These are phyloP conservation scores for Meandrusa payeni DNA, from an alignment of 2,888 invertebrate genomes.

Conservation along the genomic window DNA sequence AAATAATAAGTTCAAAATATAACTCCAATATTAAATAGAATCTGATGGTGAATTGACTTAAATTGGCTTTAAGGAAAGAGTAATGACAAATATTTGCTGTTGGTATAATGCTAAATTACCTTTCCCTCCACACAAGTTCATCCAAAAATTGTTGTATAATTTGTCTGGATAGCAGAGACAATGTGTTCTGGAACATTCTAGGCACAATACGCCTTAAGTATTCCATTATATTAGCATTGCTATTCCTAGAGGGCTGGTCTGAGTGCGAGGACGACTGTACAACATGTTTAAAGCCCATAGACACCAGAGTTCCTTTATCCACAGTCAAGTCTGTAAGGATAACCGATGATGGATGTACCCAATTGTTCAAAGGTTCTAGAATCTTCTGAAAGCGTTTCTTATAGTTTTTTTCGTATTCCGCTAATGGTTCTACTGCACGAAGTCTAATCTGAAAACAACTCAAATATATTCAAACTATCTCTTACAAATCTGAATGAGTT, in stretches of 20 bases:
- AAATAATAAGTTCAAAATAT: too few species aligned
- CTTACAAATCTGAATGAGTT: too few species aligned
- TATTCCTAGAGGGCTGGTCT: slow-evolving; percentile 74
- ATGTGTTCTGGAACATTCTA: slow-evolving; percentile 93
- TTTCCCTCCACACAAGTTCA: slow-evolving; percentile 93
- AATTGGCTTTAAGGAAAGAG: too few species aligned
- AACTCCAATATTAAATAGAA: too few species aligned
- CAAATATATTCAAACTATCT: too few species aligned
- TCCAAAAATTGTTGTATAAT: slow-evolving; percentile 95
- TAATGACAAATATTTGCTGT: too few species aligned
- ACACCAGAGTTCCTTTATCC: slow-evolving; percentile 87
- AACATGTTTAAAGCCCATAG: slow-evolving; percentile 90
- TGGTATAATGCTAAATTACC: too few species aligned
- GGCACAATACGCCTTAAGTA: slow-evolving; percentile 92
- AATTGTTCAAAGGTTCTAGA: slow-evolving; percentile 87
- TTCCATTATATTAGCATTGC: slow-evolving; percentile 91
- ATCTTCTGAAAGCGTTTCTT: slow-evolving; percentile 92
- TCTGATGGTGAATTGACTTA: too few species aligned
- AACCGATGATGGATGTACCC: slow-evolving; percentile 89
- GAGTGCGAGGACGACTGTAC: slow-evolving; percentile 81
- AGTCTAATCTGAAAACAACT: slow-evolving; percentile 83
- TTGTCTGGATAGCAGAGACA: slow-evolving; percentile 89
- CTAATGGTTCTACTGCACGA: slow-evolving; percentile 90
- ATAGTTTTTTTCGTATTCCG: slow-evolving; percentile 88
- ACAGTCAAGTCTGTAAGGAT: slow-evolving; percentile 92